Conservation (phyloP, 2,888 invertebrate species). For the Phorcus lineatus region DNA sequence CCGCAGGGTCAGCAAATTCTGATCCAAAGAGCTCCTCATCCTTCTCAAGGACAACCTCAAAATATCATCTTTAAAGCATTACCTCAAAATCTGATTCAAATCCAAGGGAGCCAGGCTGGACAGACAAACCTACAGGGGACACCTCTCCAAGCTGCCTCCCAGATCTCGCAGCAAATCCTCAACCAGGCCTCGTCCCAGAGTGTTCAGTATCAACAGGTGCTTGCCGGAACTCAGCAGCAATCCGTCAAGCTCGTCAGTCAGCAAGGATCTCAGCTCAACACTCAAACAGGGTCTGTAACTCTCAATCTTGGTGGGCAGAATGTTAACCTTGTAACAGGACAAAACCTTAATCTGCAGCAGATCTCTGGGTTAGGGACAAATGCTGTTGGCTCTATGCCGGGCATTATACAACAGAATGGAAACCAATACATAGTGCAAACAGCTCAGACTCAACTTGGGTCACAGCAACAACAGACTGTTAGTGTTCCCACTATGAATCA, state of each 20-base stretch:
- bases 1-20: slow-evolving; percentile 60
- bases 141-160: slow-evolving; percentile 17
- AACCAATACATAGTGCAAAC: slow-evolving; percentile 28
- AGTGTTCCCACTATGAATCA: neutral
- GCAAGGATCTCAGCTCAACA: slow-evolving; percentile 33
- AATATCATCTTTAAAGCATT: slow-evolving; percentile 54
- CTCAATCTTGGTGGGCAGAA: slow-evolving; percentile 62
- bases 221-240: slow-evolving; percentile 29
- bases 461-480: slow-evolving; percentile 38
- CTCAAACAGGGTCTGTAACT: slow-evolving; percentile 47
- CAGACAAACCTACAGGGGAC: slow-evolving; percentile 7
- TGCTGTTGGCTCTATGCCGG: slow-evolving; percentile 29
- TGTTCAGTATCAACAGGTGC: slow-evolving; percentile 39
- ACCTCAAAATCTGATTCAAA: slow-evolving; percentile 44
- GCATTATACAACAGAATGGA: slow-evolving; percentile 28
- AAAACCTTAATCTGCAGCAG: slow-evolving; percentile 33
- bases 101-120: slow-evolving; percentile 42
- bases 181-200: slow-evolving; percentile 28
- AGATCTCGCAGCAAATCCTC: slow-evolving; percentile 35
- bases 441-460: slow-evolving; percentile 36
- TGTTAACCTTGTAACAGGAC: slow-evolving; percentile 52
- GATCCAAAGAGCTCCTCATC: slow-evolving; percentile 53
- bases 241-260: slow-evolving; percentile 52
- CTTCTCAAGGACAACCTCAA: slow-evolving; percentile 36
- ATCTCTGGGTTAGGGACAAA: slow-evolving; percentile 20